These are phyloP conservation scores for Camponotus pennsylvanicus DNA, from an alignment of 1,140 invertebrate species.

Conservation along the genomic window DNA sequence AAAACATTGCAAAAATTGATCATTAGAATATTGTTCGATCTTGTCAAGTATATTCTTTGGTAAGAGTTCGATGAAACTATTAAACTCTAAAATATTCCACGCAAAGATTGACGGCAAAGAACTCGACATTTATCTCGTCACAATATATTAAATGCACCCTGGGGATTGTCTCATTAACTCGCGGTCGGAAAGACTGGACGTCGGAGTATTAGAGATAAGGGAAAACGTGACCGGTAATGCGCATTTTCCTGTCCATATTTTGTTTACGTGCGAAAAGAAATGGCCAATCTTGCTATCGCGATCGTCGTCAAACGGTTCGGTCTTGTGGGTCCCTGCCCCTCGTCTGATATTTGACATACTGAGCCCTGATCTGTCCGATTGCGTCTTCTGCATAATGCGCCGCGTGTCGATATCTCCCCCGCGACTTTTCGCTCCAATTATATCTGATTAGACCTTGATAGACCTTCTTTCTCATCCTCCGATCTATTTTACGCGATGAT, in stretches of 20 bases:
- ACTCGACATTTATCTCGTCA: slow-evolving; percentile 72
- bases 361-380: neutral
- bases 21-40: slow-evolving; percentile 59
- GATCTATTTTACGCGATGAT: slow-evolving; percentile 60
- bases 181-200: slow-evolving; percentile 64
- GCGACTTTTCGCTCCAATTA: slow-evolving; percentile 43
- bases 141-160: slow-evolving; percentile 66
- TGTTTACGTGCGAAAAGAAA: slow-evolving; percentile 40
- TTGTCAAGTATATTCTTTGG: slow-evolving; percentile 71
- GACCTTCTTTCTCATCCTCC: neutral
- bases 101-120: slow-evolving; percentile 43
- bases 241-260: slow-evolving; percentile 26
- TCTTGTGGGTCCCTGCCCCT: slow-evolving; percentile 23
- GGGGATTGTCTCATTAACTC: slow-evolving; percentile 53
- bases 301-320: slow-evolving; percentile 46
- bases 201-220: slow-evolving; percentile 69
- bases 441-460: slow-evolving; percentile 56
- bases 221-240: slow-evolving; percentile 71
- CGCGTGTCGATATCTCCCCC: slow-evolving; percentile 35
- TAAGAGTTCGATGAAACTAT: slow-evolving; percentile 67
- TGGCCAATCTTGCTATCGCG: slow-evolving; percentile 60
- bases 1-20: neutral
- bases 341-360: slow-evolving; percentile 46
- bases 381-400: slow-evolving; percentile 38
- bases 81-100: slow-evolving; percentile 78